Percentiles rank a stretch among this genome's conserved stretches.
These are phyloP conservation scores for Channa maculata DNA, from an alignment of 2,113 vertebrate species.

Conservation along the genomic window DNA sequence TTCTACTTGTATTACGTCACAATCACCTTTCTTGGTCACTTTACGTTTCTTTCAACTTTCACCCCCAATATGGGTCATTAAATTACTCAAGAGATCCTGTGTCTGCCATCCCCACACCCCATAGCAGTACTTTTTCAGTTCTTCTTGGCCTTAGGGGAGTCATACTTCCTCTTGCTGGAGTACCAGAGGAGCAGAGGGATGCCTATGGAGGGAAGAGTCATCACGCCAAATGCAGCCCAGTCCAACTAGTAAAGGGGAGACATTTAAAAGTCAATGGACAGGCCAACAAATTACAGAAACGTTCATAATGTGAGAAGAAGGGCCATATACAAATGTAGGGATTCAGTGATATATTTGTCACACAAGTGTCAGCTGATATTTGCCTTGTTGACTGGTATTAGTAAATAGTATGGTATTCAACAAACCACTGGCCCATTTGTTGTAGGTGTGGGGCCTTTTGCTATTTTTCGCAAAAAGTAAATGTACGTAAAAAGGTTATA, in stretches of 20 bases:
- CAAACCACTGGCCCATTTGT: no score
- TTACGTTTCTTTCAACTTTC: constrained; percentile 31
- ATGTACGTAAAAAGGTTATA: no score
- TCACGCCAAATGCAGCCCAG: constrained; percentile 97
- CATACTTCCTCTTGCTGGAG: constrained; percentile 97
- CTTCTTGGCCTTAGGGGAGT: constrained; percentile 93
- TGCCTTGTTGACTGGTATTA: no score
- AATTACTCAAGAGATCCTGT: constrained; percentile 28
- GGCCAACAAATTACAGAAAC: no score
- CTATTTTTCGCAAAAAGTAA: no score
- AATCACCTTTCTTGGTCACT: constrained; percentile 20
- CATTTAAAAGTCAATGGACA: not conserved
- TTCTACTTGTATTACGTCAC: not conserved
- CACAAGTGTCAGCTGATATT: no score
- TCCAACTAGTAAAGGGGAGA: constrained; percentile 84
- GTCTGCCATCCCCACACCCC: not conserved
- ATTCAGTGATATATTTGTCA: no score
- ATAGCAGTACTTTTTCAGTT: constrained; percentile 81
- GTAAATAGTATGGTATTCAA: no score
- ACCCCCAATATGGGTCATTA: constrained; percentile 80
- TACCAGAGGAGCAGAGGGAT: constrained; percentile 97
- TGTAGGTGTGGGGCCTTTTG: no score
- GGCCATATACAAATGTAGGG: no score
- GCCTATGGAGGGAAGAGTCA: constrained; percentile 97
- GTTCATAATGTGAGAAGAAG: not conserved